These are phyloP conservation scores for Rhagologus leucostigma DNA, from an alignment of 2,113 vertebrate species.

Conservation along the genomic window DNA sequence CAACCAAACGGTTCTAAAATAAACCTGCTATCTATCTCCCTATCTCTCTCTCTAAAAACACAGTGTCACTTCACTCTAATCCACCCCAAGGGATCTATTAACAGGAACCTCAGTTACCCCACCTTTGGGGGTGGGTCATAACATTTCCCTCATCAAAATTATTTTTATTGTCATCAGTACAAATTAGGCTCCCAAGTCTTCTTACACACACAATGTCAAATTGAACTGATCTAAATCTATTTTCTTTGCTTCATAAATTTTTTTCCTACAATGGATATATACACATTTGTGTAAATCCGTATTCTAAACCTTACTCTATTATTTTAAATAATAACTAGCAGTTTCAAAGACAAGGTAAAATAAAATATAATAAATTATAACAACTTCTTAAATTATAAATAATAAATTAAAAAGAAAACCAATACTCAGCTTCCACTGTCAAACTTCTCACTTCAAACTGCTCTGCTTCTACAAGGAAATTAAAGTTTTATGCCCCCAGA, in stretches of 20 bases:
- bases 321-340: not conserved
- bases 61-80: not conserved
- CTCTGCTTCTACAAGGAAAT: not conserved
- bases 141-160: not conserved
- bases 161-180: not conserved
- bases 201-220: not conserved
- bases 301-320: not conserved
- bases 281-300: accelerated
- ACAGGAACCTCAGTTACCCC: not conserved
- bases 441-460: not conserved
- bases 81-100: not conserved
- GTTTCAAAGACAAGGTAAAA: not conserved
- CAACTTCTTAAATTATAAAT: not conserved
- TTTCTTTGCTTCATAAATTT: not conserved
- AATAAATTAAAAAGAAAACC: not conserved
- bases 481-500: not conserved
- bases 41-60: not conserved
- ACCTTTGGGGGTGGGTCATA: not conserved
- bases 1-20: not conserved
- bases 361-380: not conserved
- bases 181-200: not conserved
- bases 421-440: not conserved
- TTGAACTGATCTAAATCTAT: not conserved
- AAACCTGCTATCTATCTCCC: not conserved
- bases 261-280: not conserved